Conservation (phyloP, 2,797 vertebrate species). For the Poecile montanus region DNA sequence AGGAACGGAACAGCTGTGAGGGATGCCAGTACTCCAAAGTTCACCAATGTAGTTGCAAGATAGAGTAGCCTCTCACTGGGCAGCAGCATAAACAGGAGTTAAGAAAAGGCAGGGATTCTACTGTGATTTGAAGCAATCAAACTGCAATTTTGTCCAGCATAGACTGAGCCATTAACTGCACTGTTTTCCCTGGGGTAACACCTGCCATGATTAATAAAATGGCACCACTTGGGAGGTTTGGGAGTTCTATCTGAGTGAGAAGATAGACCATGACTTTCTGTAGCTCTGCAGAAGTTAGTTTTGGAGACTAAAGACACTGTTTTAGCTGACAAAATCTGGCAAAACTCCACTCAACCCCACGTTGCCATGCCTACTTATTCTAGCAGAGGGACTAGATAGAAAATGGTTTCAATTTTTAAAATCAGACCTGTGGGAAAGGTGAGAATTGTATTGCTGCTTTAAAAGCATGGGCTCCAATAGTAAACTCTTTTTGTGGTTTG, state of each 20-base stretch:
- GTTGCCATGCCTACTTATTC: not conserved
- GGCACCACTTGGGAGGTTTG: not conserved
- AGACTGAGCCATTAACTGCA: not conserved
- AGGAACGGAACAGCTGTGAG: not conserved
- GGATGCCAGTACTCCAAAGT: not conserved
- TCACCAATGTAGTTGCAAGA: not conserved
- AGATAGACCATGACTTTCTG: not conserved
- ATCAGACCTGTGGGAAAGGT: constrained; percentile 22
- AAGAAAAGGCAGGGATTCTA: not conserved
- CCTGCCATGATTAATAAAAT: not conserved
- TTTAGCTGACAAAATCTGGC: not conserved
- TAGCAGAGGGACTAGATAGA: not conserved
- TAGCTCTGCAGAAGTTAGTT: not conserved
- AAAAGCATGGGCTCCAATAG: not conserved
- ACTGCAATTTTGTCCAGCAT: not conserved
- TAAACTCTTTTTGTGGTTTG: not conserved
- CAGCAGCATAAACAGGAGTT: not conserved
- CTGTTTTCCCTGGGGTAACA: not conserved
- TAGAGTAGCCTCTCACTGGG: not conserved
- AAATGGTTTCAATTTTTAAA: not conserved
- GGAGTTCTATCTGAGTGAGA: not conserved
- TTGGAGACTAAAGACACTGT: not conserved
- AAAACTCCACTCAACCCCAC: not conserved
- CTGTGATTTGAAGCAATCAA: not conserved
- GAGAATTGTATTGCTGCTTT: constrained; percentile 9